These are phyloP conservation scores for Chaetura pelagica DNA, from an alignment of 2,113 vertebrate species.

Conservation along the genomic window DNA sequence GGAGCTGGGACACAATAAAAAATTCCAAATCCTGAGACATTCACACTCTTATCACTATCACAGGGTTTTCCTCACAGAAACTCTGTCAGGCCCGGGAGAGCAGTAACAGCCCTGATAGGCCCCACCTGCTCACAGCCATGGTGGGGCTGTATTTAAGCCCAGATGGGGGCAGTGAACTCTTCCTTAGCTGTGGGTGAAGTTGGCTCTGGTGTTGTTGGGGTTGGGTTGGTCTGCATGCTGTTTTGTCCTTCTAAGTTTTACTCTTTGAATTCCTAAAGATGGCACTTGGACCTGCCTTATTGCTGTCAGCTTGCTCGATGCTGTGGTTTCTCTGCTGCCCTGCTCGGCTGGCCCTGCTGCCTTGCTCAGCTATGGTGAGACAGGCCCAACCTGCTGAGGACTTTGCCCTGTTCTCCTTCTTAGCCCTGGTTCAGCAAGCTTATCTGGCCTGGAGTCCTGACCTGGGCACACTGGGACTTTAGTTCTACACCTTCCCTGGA, in stretches of 20 bases:
- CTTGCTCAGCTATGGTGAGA: too few relatives aligned
- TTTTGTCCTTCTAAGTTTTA: accelerated
- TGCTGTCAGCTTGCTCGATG: accelerated
- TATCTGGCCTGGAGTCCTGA: neutral
- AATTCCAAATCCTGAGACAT: neutral
- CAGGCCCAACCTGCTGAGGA: accelerated
- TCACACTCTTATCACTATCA: accelerated
- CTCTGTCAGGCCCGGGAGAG: neutral
- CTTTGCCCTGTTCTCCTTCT: neutral
- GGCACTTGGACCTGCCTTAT: accelerated
- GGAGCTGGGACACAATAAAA: accelerated
- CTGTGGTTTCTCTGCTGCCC: too few relatives aligned
- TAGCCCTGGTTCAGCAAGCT: neutral
- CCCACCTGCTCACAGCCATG: neutral
- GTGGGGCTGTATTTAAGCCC: neutral
- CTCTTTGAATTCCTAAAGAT: accelerated
- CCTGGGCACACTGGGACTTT: neutral
- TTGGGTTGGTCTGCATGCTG: neutral
- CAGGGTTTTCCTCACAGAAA: too few relatives aligned
- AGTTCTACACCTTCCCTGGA: accelerated
- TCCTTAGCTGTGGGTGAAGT: accelerated
- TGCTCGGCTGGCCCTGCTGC: too few relatives aligned
- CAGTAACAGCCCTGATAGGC: neutral
- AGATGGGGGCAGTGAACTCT: accelerated
- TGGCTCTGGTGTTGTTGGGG: accelerated